A percentile compares a stretch with the other conserved stretches of the same genome.
These are phyloP conservation scores for Siderastrea radians DNA, from an alignment of 92 coral and sea anemone genomes.

Conservation along the genomic window DNA sequence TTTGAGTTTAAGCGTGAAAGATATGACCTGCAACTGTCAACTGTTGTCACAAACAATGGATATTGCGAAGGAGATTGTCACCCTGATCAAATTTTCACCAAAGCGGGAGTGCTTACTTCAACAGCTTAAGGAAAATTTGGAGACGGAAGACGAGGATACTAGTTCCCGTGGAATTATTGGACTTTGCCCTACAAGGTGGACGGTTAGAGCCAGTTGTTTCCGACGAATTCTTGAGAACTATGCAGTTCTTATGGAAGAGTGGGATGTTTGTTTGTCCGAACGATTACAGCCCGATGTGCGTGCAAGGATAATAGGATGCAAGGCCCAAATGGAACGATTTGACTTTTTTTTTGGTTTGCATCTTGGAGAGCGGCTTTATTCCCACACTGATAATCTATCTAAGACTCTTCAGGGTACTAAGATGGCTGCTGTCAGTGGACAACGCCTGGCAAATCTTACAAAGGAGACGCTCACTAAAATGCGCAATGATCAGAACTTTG, in stretches of 20 bases:
- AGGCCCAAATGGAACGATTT: neutral
- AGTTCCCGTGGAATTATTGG: slow-evolving; percentile 47
- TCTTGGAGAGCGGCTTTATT: slow-evolving; percentile 22
- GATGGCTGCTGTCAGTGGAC: slow-evolving; percentile 39
- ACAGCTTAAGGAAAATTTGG: slow-evolving; percentile 18
- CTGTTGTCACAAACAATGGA: too few species aligned
- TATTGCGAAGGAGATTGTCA: too few species aligned
- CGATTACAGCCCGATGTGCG: neutral
- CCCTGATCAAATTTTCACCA: too few species aligned
- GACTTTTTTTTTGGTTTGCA: slow-evolving; percentile 10
- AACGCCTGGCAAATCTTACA: slow-evolving; percentile 34
- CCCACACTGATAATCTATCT: slow-evolving; percentile 33
- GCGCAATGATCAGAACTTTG: slow-evolving; percentile 52
- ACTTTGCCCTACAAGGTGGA: slow-evolving; percentile 70
- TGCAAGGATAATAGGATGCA: neutral
- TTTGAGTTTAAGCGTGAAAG: too few species aligned
- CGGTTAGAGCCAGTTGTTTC: slow-evolving; percentile 62
- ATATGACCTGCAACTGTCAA: too few species aligned
- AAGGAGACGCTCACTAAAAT: slow-evolving; percentile 22
- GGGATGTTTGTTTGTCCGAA: neutral
- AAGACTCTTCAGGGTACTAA: slow-evolving; percentile 34
- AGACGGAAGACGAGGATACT: slow-evolving; percentile 51
- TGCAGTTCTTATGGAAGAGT: neutral
- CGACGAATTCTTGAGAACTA: slow-evolving; percentile 36
- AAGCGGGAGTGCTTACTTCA: too few species aligned